Base-by-base conservation (phyloP, 2,888 invertebrate genomes). In the Sarcophaga rosellei region DNA sequence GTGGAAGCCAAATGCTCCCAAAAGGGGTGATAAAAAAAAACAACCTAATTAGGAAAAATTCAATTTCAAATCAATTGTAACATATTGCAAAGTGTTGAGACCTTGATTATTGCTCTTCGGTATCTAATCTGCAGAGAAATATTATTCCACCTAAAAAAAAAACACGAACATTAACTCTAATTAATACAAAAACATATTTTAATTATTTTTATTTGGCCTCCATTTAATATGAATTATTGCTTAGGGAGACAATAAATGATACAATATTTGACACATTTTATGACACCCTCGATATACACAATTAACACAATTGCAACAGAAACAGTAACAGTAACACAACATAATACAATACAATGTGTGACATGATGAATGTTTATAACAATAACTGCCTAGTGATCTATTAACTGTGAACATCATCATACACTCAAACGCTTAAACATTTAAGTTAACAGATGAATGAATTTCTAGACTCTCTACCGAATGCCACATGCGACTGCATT, bases 231-330 rank as follows among this genome's bases (percentile, higher is more conserved):
- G 53, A 53, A 17, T 17, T 53, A 17, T 17, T 12, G 17, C 17
- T 17, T 15, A 53, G 1, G 17, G 2, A 4, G 23, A n/a, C 63
- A 44, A 53, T 4, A 61, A 70, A 53, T 70, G 63, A 63, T 6
- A 4, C 68, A 63, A 12, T 63, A 61, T 68, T 66, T 68, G 20
- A 61, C 61, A 61, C 61, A 20, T 57, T 12, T 44, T 25, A 63
- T 15, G 62, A 57, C 53, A 53, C 17, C 17, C 10, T 5, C 35
- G 2, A 1, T 35, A 0, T 35, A 35, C 35, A 35, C 8, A 35
- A 25, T 15, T 44, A 20, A 61, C 44, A 8, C 8, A 12, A 11
- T 12, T 63, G 15, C 44, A 17, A 20, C n/a, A 47, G 21, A 20
- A 68, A 66, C 35, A 3, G 15, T 44, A 35, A 53, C n/a, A n/a